Evolutionary conservation across 2,113 vertebrate genomes (phyloP).

Genomic region (Scartelaos histophorus): DNA sequence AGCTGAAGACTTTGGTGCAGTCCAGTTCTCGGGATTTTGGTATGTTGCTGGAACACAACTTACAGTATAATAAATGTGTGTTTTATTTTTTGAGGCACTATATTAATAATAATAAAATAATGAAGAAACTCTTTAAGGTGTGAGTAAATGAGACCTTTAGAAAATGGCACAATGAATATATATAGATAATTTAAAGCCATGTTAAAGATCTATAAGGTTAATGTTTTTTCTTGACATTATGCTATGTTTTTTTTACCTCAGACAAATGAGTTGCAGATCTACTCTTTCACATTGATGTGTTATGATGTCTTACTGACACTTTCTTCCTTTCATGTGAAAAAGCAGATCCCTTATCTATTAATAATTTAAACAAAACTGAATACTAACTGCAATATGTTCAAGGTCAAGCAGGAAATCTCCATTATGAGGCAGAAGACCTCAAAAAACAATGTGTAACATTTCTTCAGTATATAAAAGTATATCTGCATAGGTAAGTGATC

Average conservation of each 20-base stretch:
- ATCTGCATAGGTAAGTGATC: constrained; percentile 86
- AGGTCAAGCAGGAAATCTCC: constrained; percentile 86
- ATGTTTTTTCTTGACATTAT: background rate
- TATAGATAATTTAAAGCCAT: no score
- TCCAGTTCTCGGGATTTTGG: constrained; percentile 87
- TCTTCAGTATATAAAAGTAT: constrained; percentile 93
- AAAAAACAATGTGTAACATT: constrained; percentile 86
- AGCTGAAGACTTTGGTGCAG: constrained; percentile 84
- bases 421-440: constrained; percentile 86
- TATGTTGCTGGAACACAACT: constrained; percentile 68
- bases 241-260: background rate
- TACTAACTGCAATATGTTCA: constrained; percentile 45
- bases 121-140: no score
- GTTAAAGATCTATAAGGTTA: no score
- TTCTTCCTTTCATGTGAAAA: no score
- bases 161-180: no score
- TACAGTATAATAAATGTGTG: background rate
- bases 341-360: background rate
- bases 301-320: no score
- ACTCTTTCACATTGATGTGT: no score
- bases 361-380: background rate
- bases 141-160: no score
- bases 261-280: no score
- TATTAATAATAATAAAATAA: no score
- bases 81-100: background rate